Base-by-base conservation (phyloP, 2,113 vertebrate genomes). In the Acanthochromis polyacanthus region DNA sequence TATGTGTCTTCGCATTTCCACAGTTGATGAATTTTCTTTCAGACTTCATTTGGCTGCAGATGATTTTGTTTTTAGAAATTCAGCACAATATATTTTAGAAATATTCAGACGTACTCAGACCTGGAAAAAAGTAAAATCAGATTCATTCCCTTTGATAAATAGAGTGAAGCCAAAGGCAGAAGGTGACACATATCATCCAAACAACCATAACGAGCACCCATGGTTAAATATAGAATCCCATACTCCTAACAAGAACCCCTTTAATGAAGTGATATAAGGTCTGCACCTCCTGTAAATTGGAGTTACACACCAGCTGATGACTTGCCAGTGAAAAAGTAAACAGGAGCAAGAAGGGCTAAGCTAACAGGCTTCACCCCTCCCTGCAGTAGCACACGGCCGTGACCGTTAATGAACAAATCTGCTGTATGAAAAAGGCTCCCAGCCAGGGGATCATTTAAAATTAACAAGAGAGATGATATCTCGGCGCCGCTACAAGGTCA, bases 401-500 rank as follows among this genome's bases (percentile, higher is more conserved):
- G 68, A 58, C 63, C 70, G 70, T 81, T 70, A 87, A 87, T 86
- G 75, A 79, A 66, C 36, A 88, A 74, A 83, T 81, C 70, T 62
- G 71, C 74, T 28, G 53, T 17, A 55, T 45, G 16, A 59, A 80
- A 71, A 60, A 83, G 19, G 12, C 53, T 57, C 7, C 28, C 66
- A 23, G 63, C 64, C 74, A 81, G 62, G 63, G 77, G 58, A 89
- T 83, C 68, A 69, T 80, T 83, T 74, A 60, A 86, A 81, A 84
- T 83, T 84, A 88, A 71, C 81, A 40, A 69, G 83, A 84, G 75
- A 48, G 85, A 85, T 76, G 87, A 83, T 72, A 79, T 81, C 57
- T 68, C 46, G 25, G 79, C 56, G 56, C 51, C 12, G 48, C 78
- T 59, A 79, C 92, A 89, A 91, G 89, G 91, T 92, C 91, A 79